Evolutionary conservation across 2,113 vertebrate genomes (phyloP).

Genomic region (Caloenas nicobarica): DNA sequence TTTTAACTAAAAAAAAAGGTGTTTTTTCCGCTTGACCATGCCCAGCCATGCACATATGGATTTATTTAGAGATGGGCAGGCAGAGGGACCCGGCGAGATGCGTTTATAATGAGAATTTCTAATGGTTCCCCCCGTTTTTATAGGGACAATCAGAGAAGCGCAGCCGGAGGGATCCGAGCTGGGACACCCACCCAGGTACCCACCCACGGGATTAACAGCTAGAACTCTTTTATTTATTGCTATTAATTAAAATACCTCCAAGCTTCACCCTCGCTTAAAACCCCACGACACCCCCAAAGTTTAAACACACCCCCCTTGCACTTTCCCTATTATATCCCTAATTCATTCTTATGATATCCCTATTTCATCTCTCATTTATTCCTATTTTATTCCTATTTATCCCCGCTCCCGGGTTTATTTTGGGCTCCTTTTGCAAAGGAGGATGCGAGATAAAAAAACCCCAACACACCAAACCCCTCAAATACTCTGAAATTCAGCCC

Average conservation of each 20-base stretch:
- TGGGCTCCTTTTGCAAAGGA: not conserved
- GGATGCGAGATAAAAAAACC: not conserved
- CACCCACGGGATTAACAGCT: no score
- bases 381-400: not conserved
- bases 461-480: not conserved
- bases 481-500: not conserved
- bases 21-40: not conserved
- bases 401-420: not conserved
- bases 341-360: no score
- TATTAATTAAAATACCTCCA: not conserved
- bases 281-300: not conserved
- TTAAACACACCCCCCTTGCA: not conserved
- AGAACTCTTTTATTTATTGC: no score
- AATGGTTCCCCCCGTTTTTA: not conserved
- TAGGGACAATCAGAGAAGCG: not conserved
- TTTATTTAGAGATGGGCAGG: not conserved
- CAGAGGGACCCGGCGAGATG: not conserved
- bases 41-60: no score
- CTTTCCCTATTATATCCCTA: no score
- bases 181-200: no score
- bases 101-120: not conserved
- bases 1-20: not conserved
- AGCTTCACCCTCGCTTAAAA: not conserved
- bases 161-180: no score
- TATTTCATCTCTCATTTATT: no score